These are phyloP conservation scores for Cavia porcellus DNA, from an alignment of 2,113 vertebrate species.

Conservation along the genomic window DNA sequence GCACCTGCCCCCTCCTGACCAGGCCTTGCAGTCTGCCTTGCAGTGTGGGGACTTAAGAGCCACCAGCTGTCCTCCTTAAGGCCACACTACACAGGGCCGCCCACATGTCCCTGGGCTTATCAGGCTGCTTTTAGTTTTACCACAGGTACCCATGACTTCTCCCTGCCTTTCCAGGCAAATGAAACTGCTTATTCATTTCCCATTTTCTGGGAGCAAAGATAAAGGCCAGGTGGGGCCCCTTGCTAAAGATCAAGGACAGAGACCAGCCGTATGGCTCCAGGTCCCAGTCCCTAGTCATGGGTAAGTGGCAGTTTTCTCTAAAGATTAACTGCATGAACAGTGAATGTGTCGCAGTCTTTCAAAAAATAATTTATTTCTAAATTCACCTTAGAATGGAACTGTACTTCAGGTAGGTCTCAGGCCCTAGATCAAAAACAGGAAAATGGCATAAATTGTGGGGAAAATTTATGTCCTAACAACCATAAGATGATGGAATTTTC, in stretches of 20 bases:
- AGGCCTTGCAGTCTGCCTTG: not conserved
- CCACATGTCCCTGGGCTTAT: not conserved
- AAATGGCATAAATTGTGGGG: not conserved
- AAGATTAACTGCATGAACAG: not conserved
- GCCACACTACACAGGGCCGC: not conserved
- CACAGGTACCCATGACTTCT: not conserved
- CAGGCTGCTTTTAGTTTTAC: not conserved
- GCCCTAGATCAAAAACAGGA: not conserved
- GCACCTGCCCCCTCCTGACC: no score
- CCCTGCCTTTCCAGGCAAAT: not conserved
- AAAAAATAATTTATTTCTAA: slow-evolving; percentile 26
- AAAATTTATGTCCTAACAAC: not conserved
- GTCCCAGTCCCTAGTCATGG: not conserved
- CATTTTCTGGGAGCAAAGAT: not conserved
- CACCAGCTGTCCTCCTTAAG: not conserved
- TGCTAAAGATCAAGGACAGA: not conserved
- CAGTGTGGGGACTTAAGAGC: not conserved
- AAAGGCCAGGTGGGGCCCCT: not conserved
- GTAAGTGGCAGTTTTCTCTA: not conserved
- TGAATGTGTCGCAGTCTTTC: not conserved
- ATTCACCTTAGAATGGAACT: not conserved
- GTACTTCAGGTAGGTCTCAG: not conserved
- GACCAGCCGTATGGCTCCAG: not conserved
- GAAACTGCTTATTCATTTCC: not conserved
- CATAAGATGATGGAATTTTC: not conserved